Evolutionary conservation across 2,797 vertebrate genomes (phyloP), one percentile per base, ranked within the genome.

Genomic region (Diplodus puntazzo): DNA sequence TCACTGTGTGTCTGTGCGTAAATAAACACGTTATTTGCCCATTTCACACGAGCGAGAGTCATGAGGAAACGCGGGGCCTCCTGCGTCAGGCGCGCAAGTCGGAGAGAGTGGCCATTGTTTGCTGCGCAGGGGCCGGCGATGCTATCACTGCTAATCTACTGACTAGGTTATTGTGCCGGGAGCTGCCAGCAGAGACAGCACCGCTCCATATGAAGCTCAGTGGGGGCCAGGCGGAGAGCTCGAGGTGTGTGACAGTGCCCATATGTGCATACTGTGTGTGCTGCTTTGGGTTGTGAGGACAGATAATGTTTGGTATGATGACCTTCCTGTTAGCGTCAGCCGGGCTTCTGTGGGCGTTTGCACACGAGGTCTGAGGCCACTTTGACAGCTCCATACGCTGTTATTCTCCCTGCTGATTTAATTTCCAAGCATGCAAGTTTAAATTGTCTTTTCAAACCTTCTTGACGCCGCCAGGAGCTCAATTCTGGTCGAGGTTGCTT

Each of bases 61-160:
- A 70, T 63, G 81, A 2, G 54, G 65, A 73, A 54, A 7, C 30
- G 4, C 48, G 67, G 70, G 53, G 70, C 53, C 53, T 27, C 59
- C 60, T 39, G 77, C 25, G 30, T 82, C 76, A 61, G 60, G 58
- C 16, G 58, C n/a, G 39, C 0, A 16, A 45, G 42, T 34, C 16
- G 18, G 43, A 81, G 69, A 75, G 77, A 83, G 79, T 11, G 65
- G 79, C 67, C 54, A 50, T 87, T 91, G 90, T 92, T 89, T 88
- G 82, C 46, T 3, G 54, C 64, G 68, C 59, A 34, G 9, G 68
- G 27, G 18, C 69, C 45, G 8, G 50, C 20, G 89, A 89, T 81
- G 81, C 81, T 84, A 84, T 86, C 80, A 0, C 49, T 3, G 79
- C 84, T 87, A 75, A 92, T 86, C 83, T 84, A 55, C 85, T 84